Conservation (phyloP, 2,797 vertebrate species). For the Poeciliopsis gracilis region DNA sequence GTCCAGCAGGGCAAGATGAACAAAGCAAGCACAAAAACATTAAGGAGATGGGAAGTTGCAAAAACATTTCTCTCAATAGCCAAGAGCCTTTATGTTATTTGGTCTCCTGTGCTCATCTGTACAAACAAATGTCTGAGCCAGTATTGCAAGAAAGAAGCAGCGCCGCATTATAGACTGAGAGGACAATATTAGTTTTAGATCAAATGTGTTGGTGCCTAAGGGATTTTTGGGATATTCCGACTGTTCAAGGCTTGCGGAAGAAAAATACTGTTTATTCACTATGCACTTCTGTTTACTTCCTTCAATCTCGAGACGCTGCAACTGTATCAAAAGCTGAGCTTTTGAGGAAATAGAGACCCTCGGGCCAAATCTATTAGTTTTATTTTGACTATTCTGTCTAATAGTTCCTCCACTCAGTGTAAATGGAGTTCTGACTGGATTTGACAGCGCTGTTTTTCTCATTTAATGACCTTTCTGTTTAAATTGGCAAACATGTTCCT, state of each 20-base stretch:
- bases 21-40: constrained; percentile 55
- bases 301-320: constrained; percentile 29
- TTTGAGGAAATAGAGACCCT: constrained; percentile 35
- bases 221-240: constrained; percentile 54
- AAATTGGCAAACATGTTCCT: constrained; percentile 68
- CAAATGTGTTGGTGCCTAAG: constrained; percentile 64
- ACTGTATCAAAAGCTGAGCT: constrained; percentile 22
- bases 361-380: constrained; percentile 30
- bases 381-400: constrained; percentile 41
- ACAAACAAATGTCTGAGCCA: constrained; percentile 71
- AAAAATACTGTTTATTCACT: constrained; percentile 41
- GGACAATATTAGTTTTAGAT: constrained; percentile 60
- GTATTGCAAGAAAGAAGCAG: constrained; percentile 53
- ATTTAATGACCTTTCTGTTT: constrained; percentile 75
- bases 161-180: constrained; percentile 51
- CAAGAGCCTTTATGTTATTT: constrained; percentile 53
- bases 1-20: constrained; percentile 63
- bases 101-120: constrained; percentile 61
- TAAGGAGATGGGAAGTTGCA: constrained; percentile 52
- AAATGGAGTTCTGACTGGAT: constrained; percentile 64
- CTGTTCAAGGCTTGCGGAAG: constrained; percentile 49
- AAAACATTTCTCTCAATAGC: constrained; percentile 69
- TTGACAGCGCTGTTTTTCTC: constrained; percentile 69
- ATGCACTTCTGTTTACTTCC: constrained; percentile 46
- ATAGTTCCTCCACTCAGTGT: constrained; percentile 42